Conservation (phyloP, 2,113 vertebrate species). For the Sinocyclocheilus grahami region DNA sequence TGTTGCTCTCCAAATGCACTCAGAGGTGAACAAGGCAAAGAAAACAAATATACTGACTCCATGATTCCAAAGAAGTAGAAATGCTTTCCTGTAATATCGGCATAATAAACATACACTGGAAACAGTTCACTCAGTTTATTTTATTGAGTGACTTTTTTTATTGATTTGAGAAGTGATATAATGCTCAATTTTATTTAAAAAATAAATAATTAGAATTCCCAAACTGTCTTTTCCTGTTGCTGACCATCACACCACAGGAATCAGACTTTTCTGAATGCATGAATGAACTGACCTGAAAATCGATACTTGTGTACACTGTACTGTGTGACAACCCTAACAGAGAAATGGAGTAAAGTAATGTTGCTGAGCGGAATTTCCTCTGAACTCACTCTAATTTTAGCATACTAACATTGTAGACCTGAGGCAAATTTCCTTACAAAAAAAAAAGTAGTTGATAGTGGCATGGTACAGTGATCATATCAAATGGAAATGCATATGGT, state of each 20-base stretch:
- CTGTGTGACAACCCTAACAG: constrained; percentile 16
- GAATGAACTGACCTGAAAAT: constrained; percentile 42
- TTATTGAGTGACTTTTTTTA: neutral
- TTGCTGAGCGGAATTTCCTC: neutral
- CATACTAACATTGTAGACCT: neutral
- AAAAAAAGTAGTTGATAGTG: neutral
- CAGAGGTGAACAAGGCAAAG: constrained; percentile 2
- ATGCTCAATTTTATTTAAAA: neutral
- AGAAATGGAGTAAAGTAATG: constrained; percentile 16
- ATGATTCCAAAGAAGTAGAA: neutral
- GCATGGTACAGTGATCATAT: neutral
- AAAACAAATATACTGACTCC: constrained; percentile 1
- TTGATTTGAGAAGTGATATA: neutral
- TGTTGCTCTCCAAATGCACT: constrained; percentile 9
- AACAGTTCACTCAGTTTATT: neutral
- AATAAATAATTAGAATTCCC: neutral
- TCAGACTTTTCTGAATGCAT: constrained; percentile 34
- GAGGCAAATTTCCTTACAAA: neutral
- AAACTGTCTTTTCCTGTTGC: neutral
- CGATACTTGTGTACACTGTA: constrained; percentile 16
- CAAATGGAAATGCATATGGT: neutral
- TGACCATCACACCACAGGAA: neutral
- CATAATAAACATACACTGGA: neutral
- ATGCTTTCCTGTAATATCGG: neutral
- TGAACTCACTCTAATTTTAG: neutral